Evolutionary conservation across 1,140 invertebrate genomes (phyloP), one percentile per base, ranked within the genome.

Genomic region (Pseudomyrmex pallidus): DNA sequence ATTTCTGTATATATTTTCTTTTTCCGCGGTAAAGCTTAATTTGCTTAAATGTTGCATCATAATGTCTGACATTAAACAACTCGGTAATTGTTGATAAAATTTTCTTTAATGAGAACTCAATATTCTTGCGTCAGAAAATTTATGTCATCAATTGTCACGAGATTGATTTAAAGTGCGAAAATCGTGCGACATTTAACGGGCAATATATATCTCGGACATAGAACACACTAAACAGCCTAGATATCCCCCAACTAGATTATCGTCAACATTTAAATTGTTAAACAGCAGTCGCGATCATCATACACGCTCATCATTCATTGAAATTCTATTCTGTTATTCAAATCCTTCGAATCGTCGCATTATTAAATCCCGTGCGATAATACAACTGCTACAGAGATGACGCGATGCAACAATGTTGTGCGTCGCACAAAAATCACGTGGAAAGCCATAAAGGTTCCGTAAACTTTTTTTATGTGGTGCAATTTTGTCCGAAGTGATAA

Each of bases 371-470:
- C 12, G n/a, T 54, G 62, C 15, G 15, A 7, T 62, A 9, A 35
- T n/a, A 25, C 44, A 44, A 4, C 13, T 44, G 50, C 10, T 25
- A 25, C 0, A 25, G 62, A 46, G 74, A 66, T 48, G 48, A 20
- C 44, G 59, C 9, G 20, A 44, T 22, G 25, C 76, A 70, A 59
- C 67, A 52, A 70, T 20, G 20, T 70, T 25, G 10, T 17, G 13
- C 76, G 13, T 80, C 66, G 20, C 66, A 66, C 66, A 61, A 80
- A 80, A 54, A 70, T 61, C 64, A 12, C 17, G 59, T 80, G 64
- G 52, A 80, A 50, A 72, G 66, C 35, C 44, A 80, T 80, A 50
- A 80, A 80, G 66, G 35, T 59, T 2, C 15, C 54, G 44, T 35
- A 35, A 35, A 35, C 35, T 35, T 35, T 35, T 35, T 35, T 35